These are phyloP conservation scores for Drosophila dives DNA, from an alignment of 2,888 invertebrate genomes.

Conservation along the genomic window DNA sequence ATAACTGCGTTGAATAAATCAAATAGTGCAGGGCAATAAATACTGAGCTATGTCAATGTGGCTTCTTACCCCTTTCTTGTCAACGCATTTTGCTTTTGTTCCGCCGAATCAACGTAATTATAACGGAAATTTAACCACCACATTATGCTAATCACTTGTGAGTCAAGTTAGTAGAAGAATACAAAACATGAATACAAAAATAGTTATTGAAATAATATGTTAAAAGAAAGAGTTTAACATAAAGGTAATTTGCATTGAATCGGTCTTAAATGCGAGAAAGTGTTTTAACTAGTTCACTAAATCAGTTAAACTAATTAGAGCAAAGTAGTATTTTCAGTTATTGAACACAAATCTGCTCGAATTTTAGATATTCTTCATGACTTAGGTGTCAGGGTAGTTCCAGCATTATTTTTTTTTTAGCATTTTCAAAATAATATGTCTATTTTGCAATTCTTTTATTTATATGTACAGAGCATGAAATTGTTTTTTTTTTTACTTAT, in stretches of 20 bases:
- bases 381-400: neutral
- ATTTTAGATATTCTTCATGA: neutral
- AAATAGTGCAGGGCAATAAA: constrained; percentile 59
- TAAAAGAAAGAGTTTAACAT: neutral
- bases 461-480: too few relatives aligned
- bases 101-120: neutral
- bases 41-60: constrained; percentile 50
- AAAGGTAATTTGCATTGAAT: neutral
- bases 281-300: neutral
- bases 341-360: neutral
- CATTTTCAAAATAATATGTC: too few relatives aligned
- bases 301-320: neutral
- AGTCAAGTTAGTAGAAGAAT: neutral
- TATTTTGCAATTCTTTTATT: too few relatives aligned
- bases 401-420: neutral
- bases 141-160: constrained; percentile 43
- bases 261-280: neutral
- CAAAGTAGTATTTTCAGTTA: neutral
- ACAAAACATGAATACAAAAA: neutral
- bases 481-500: neutral
- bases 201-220: neutral
- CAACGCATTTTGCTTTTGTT: constrained; percentile 32
- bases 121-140: constrained; percentile 41
- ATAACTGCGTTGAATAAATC: constrained; percentile 73
- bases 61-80: constrained; percentile 60